phyloP scores from a whole-genome alignment of 1,140 invertebrate species.

The Nephila pilipes region DNA sequence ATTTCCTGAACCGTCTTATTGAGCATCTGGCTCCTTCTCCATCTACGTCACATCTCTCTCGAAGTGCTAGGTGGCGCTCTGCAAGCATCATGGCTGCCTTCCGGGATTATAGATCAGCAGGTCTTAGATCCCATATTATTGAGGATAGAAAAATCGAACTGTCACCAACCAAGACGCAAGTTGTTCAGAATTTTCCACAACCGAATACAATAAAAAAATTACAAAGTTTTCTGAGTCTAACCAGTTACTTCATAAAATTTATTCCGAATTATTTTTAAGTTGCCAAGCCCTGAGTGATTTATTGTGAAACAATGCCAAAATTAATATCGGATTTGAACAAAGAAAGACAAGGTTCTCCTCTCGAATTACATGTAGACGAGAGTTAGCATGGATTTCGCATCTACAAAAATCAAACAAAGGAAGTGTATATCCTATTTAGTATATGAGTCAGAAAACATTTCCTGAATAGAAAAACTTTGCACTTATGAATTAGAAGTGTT shows the following conservation, averaged over 20 bases:
- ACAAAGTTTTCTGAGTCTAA: neutral
- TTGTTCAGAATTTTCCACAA: conserved; percentile 81
- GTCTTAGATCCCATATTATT: no score
- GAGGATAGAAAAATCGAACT: neutral
- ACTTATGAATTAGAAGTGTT: conserved; percentile 51
- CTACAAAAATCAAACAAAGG: neutral
- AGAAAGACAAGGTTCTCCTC: neutral
- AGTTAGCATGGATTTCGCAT: neutral
- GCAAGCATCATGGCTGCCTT: no score
- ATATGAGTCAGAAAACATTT: conserved; percentile 11
- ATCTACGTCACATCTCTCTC: no score
- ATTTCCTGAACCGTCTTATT: no score
- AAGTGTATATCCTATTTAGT: neutral
- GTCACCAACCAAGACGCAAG: neutral
- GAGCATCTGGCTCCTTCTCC: no score
- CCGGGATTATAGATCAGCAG: no score
- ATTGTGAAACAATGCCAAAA: neutral
- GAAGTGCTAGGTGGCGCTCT: no score
- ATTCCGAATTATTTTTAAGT: neutral
- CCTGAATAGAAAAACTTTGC: neutral
- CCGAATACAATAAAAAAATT: neutral
- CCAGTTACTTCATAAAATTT: neutral
- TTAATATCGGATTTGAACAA: neutral
- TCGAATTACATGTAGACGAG: neutral
- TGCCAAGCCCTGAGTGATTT: neutral